Evolutionary conservation across 2,888 invertebrate genomes (phyloP).

Genomic region (Lasioglossum malachurum): DNA sequence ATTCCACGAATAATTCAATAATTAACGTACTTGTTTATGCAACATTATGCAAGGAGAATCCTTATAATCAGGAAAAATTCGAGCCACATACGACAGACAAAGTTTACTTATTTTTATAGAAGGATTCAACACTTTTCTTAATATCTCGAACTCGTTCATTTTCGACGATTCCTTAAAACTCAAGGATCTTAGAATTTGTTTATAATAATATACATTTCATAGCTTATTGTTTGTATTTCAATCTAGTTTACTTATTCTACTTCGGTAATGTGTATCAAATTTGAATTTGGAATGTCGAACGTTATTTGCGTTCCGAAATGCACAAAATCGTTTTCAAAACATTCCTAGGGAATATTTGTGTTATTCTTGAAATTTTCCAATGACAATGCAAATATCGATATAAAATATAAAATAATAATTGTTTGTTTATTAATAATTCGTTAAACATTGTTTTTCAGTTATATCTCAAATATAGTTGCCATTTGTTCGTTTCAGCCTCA

Average conservation of each 20-base stretch:
- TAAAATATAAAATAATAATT: background rate
- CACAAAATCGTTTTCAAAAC: background rate
- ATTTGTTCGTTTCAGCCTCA: too few relatives aligned
- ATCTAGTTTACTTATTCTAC: background rate
- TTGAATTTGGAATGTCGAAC: conserved; percentile 47
- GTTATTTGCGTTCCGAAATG: conserved; percentile 31
- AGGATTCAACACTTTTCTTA: conserved; percentile 30
- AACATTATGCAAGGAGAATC: conserved; percentile 50
- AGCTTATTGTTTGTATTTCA: background rate
- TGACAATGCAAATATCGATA: background rate
- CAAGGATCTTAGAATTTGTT: background rate
- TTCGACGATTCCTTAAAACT: background rate
- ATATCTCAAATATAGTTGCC: too few relatives aligned
- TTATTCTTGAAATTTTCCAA: background rate
- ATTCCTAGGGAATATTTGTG: background rate
- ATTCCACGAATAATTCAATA: background rate
- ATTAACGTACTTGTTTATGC: conserved; percentile 55
- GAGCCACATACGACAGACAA: conserved; percentile 66
- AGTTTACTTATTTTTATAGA: conserved; percentile 51
- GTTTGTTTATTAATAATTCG: background rate
- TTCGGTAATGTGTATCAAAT: background rate
- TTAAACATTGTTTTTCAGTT: too few relatives aligned
- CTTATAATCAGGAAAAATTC: conserved; percentile 69
- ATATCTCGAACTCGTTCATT: conserved; percentile 28
- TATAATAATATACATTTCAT: background rate